Evolutionary conservation across 2,113 vertebrate species (phyloP).

Genomic region (Grallaria varia): DNA sequence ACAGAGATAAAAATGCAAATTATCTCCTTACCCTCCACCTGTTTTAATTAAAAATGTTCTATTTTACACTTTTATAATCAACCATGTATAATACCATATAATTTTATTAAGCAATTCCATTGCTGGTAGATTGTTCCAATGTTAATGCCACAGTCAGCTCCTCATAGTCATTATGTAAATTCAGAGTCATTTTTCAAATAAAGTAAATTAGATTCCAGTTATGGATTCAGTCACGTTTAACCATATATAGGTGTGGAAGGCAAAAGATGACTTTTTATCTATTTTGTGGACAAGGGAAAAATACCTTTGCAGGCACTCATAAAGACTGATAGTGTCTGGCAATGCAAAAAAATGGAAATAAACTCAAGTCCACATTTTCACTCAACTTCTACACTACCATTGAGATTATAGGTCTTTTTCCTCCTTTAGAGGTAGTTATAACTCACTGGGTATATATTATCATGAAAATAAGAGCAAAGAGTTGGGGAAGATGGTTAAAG

Average conservation of each 20-base stretch:
- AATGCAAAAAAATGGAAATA: not conserved
- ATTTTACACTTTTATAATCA: not conserved
- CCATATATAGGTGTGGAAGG: not conserved
- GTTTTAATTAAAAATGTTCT: not conserved
- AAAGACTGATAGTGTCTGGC: not conserved
- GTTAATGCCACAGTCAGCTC: not conserved
- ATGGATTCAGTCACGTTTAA: not conserved
- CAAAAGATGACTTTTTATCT: not conserved
- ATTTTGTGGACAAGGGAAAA: not conserved
- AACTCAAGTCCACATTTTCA: not conserved
- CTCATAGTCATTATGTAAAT: not conserved
- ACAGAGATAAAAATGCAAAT: not conserved
- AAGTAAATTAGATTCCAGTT: not conserved
- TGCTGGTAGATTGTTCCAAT: not conserved
- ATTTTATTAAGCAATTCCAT: not conserved
- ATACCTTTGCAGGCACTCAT: not conserved
- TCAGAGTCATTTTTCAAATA: not conserved
- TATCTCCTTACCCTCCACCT: not conserved
- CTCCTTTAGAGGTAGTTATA: not conserved
- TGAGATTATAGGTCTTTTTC: not conserved
- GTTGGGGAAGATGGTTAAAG: not conserved
- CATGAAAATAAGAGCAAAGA: not conserved
- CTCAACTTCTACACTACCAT: not conserved
- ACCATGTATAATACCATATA: not conserved
- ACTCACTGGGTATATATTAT: not conserved